phyloP scores from a whole-genome alignment of 1,140 invertebrate species.

The Saxidomus purpurata region DNA sequence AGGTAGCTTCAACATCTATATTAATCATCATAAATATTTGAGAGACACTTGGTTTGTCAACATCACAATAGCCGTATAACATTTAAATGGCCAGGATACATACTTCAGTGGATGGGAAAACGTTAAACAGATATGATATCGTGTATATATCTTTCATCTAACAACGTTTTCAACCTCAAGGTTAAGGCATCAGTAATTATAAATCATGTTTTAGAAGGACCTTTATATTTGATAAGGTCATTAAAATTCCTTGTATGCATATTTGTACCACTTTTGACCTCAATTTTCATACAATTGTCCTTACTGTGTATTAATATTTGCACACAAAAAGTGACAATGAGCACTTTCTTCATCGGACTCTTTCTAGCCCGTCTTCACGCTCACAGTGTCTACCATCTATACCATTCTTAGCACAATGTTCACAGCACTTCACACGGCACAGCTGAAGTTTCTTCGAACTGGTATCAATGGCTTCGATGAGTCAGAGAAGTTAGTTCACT shows the following conservation, averaged over 20 bases:
- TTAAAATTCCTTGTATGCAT: constrained; percentile 30
- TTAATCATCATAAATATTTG: constrained; percentile 3
- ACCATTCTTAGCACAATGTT: no score
- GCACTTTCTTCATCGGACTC: no score
- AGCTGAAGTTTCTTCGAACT: no score
- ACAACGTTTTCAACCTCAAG: neutral
- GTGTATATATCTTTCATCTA: constrained; percentile 7
- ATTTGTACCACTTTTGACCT: neutral
- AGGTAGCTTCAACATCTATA: no score
- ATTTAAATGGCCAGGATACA: neutral
- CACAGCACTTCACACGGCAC: no score
- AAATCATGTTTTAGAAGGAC: neutral
- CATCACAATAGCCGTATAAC: constrained; percentile 5
- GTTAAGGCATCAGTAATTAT: constrained; percentile 8
- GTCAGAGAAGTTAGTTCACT: no score
- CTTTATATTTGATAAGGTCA: neutral
- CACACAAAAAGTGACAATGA: no score
- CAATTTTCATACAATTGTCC: neutral
- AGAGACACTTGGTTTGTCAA: neutral
- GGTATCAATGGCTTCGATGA: no score
- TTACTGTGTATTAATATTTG: neutral
- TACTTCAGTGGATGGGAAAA: constrained; percentile 28
- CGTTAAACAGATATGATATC: neutral
- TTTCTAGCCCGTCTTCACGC: no score
- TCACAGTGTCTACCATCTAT: no score